phyloP scores from a whole-genome alignment of 2,113 vertebrate species.

The Climacteris rufus region DNA sequence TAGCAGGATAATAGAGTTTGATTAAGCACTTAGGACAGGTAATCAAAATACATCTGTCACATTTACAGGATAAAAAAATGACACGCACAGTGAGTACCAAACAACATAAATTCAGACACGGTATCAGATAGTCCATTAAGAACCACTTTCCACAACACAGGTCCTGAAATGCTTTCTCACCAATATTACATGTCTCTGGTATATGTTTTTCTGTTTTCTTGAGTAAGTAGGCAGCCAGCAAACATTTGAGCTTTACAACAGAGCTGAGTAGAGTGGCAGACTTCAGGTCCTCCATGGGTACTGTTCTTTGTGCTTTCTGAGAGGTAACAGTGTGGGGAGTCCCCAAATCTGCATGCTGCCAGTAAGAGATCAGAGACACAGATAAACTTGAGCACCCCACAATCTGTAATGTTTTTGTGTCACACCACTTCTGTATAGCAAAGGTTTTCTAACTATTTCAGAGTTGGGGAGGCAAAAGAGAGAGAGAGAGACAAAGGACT shows the following conservation, averaged over 20 bases:
- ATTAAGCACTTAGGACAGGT: slow-evolving; percentile 68
- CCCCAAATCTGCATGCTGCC: background rate
- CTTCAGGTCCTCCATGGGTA: background rate
- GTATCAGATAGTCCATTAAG: slow-evolving; percentile 51
- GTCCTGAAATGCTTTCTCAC: slow-evolving; percentile 7
- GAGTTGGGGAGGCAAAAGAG: background rate
- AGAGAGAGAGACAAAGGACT: too few species aligned
- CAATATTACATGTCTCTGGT: background rate
- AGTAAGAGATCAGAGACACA: background rate
- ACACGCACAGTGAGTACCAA: slow-evolving; percentile 4
- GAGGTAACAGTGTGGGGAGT: fast-evolving
- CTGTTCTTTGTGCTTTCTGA: background rate
- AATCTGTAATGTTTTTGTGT: background rate
- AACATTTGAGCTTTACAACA: background rate
- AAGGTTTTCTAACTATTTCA: background rate
- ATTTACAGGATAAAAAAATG: slow-evolving; percentile 68
- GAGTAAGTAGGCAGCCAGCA: background rate
- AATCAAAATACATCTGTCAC: slow-evolving; percentile 71
- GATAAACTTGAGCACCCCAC: background rate
- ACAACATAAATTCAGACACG: slow-evolving; percentile 40
- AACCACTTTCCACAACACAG: slow-evolving; percentile 10
- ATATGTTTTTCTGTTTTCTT: background rate
- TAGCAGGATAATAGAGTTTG: slow-evolving; percentile 68
- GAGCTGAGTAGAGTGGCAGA: background rate
- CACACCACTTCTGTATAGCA: background rate